phyloP scores from a whole-genome alignment of 2,888 invertebrate species.

The Drosophila suboccidentalis region DNA sequence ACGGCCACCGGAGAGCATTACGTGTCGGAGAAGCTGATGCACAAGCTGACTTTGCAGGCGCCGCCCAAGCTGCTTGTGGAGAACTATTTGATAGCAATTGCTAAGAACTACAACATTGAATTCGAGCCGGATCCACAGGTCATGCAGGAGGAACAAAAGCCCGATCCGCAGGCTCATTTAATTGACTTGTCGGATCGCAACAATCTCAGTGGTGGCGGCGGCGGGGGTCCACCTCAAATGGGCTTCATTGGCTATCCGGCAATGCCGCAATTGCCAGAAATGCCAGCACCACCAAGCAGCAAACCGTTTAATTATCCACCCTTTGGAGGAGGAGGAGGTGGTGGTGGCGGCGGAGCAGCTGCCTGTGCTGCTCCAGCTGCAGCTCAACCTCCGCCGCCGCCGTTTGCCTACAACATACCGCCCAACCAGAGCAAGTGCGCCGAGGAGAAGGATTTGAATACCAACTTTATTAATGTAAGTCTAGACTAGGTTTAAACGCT shows the following conservation, averaged over 20 bases:
- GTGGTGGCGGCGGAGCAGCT: conserved; percentile 75
- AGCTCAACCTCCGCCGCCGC: conserved; percentile 68
- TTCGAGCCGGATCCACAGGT: conserved; percentile 98
- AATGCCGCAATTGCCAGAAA: conserved; percentile 88
- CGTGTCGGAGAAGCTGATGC: conserved; percentile 95
- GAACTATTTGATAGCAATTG: conserved; percentile 97
- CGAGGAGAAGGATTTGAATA: conserved; percentile 88
- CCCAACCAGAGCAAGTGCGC: conserved; percentile 69
- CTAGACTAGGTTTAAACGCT: conserved; percentile 71
- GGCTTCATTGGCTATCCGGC: conserved; percentile 94
- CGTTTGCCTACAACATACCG: conserved; percentile 87
- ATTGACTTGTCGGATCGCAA: conserved; percentile 89
- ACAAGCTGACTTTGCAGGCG: conserved; percentile 96
- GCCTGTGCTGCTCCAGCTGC: conserved; percentile 61
- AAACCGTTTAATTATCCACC: conserved; percentile 87
- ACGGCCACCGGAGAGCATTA: conserved; percentile 95
- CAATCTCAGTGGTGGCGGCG: conserved; percentile 87
- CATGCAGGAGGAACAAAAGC: conserved; percentile 90
- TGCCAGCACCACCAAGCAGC: conserved; percentile 86
- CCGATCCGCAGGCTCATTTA: conserved; percentile 87
- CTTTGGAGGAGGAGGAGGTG: conserved; percentile 71
- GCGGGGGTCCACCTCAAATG: conserved; percentile 88
- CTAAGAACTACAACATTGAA: conserved; percentile 96
- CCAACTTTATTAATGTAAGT: conserved; percentile 86
- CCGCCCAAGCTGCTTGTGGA: conserved; percentile 98